A percentile compares a stretch with the other conserved stretches of the same genome.
Evolutionary conservation across 2,113 vertebrate genomes (phyloP).

Genomic region (Protobothrops mucrosquamatus): DNA sequence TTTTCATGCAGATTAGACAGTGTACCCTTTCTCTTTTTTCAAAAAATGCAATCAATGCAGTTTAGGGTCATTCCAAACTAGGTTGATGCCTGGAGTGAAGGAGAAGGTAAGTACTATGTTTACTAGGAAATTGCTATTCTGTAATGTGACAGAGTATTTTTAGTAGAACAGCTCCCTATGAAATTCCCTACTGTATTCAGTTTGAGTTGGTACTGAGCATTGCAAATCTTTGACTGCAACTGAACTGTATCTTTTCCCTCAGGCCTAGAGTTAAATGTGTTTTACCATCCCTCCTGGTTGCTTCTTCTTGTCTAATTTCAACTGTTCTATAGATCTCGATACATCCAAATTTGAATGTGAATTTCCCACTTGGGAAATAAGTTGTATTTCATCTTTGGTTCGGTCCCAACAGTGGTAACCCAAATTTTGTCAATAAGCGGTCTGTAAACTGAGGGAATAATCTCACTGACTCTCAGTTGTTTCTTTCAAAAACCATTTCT

Average conservation of each 20-base stretch:
- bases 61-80: background rate
- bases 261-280: background rate
- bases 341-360: background rate
- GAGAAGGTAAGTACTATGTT: background rate
- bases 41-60: background rate
- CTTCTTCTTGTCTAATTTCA: background rate
- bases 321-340: background rate
- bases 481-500: constrained; percentile 15
- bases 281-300: background rate
- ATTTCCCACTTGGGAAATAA: background rate
- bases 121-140: background rate
- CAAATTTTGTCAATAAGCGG: background rate
- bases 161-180: background rate
- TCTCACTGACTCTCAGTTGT: background rate
- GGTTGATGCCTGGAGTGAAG: background rate
- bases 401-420: background rate
- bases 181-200: background rate
- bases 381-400: constrained; percentile 6
- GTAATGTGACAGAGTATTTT: background rate
- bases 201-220: background rate
- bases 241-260: background rate
- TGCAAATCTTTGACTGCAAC: background rate
- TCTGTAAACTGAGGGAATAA: constrained; percentile 21
- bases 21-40: background rate
- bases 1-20: background rate